Conservation (phyloP, 2,888 invertebrate species). For the Apamea crenata region DNA sequence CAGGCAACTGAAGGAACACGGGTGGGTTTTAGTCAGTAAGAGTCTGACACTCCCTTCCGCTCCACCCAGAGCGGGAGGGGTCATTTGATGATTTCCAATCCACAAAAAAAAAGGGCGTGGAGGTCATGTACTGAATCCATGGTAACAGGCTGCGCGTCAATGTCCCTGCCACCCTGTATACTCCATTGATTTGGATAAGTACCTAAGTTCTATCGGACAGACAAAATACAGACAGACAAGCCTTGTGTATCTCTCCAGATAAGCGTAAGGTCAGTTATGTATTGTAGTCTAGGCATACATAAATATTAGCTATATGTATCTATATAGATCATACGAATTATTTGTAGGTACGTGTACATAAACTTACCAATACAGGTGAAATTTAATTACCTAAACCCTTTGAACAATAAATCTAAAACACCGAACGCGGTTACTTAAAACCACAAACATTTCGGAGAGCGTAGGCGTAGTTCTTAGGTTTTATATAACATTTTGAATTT, state of each 20-base stretch:
- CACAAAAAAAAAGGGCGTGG: no score
- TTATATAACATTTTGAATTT: slow-evolving; percentile 10
- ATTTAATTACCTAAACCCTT: not conserved
- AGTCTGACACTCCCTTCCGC: no score
- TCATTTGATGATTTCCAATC: no score
- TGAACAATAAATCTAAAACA: slow-evolving; percentile 18
- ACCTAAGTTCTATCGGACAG: not conserved
- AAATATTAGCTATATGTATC: not conserved
- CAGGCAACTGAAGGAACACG: no score
- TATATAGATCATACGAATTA: not conserved
- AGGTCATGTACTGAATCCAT: no score
- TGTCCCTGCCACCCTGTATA: no score
- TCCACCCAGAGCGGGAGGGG: no score
- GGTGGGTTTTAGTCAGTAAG: no score
- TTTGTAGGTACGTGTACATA: not conserved
- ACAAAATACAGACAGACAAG: slow-evolving; percentile 6
- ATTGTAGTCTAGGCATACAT: not conserved
- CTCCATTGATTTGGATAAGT: not conserved
- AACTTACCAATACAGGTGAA: not conserved
- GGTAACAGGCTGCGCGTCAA: no score
- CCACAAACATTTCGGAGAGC: not conserved
- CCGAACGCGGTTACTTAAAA: slow-evolving; percentile 5
- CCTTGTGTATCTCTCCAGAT: slow-evolving; percentile 14
- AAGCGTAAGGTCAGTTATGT: not conserved
- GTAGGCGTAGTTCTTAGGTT: slow-evolving; percentile 18